phyloP scores from a whole-genome alignment of 1,140 invertebrate genomes.

The Pteromalus puparum region DNA sequence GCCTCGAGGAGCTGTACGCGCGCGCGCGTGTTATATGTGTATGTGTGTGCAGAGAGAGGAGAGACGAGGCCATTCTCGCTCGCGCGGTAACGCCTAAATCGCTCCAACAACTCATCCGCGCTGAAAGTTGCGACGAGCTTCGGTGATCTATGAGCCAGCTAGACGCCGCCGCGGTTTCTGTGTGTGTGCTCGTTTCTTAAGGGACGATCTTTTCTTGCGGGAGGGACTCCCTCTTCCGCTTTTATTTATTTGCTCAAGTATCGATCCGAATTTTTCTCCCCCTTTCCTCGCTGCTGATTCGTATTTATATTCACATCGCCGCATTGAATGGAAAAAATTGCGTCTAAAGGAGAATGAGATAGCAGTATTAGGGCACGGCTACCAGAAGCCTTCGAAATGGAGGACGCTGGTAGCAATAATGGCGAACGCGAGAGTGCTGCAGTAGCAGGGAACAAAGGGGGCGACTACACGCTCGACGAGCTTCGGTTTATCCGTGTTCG shows the following conservation, averaged over 20 bases:
- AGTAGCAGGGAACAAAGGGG: slow-evolving; percentile 65
- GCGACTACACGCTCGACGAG: slow-evolving; percentile 48
- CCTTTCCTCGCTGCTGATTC: too few relatives aligned
- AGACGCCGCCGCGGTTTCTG: not conserved
- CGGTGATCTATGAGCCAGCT: slow-evolving; percentile 67
- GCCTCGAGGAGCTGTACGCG: not conserved
- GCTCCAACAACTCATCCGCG: slow-evolving; percentile 72
- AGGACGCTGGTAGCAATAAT: slow-evolving; percentile 51
- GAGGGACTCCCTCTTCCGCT: not conserved
- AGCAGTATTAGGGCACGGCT: not conserved
- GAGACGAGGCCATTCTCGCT: slow-evolving; percentile 36
- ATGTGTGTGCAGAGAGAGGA: not conserved
- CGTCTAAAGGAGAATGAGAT: too few relatives aligned
- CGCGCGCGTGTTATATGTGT: not conserved
- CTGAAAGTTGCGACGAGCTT: slow-evolving; percentile 72
- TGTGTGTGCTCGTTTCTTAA: not conserved
- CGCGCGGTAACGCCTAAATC: slow-evolving; percentile 69
- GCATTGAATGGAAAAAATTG: too few relatives aligned
- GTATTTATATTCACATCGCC: too few relatives aligned
- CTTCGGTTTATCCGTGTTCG: slow-evolving; percentile 75
- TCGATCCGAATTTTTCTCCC: slow-evolving; percentile 5
- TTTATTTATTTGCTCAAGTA: not conserved
- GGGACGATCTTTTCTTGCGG: slow-evolving; percentile 3
- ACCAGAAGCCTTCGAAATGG: slow-evolving; percentile 51
- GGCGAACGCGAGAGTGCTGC: slow-evolving; percentile 48